Base-by-base conservation (phyloP, 2,113 vertebrate species). In the Peromyscus maniculatus region DNA sequence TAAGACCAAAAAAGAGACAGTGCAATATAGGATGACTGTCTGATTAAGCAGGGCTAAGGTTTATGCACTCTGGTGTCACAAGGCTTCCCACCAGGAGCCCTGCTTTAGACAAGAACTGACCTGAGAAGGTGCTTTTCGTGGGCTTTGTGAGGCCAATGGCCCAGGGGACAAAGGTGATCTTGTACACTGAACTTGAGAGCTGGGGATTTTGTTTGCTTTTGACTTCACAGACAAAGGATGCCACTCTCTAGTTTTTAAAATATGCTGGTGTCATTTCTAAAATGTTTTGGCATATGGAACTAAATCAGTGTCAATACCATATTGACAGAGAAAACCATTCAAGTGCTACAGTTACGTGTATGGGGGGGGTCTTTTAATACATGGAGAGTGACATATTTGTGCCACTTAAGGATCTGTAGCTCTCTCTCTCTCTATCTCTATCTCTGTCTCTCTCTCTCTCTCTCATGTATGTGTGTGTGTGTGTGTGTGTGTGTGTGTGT, bases 31-130 rank as follows among this genome's bases (percentile, higher is more conserved):
- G 57, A 84, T 9, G 52, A 72, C 17, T 13, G 67, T 92, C 88
- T 93, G 97, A 96, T 95, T 97, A 94, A 97, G 89, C 88, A 96
- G 96, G 93, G 94, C 94, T 83, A 95, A 96, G 95, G 82, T 94
- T 97, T 71, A 62, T 75, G 91, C 66, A 49, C 92, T 95, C 82
- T 91, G 87, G 15, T 94, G 96, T 95, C 94, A 89, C 66, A 39
- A 59, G 91, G 87, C 77, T 93, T 80, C 89, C 87, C 46, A 64
- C 59, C 91, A 80, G 86, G 69, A 96, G 89, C 71, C 69, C 62
- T n/a, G 95, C 87, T 95, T 82, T 88, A 39, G 87, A 91, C 72
- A 83, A 79, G 80, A 88, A 87, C 67, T 28, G n/a, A 93, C 86
- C 89, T 89, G 59, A 95, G 57, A 52, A 89, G 33, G 46, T 8